Percentiles rank a stretch among this genome's conserved stretches.
phyloP scores from a whole-genome alignment of 2,113 vertebrate genomes.

The Oreochromis tanganicae region DNA sequence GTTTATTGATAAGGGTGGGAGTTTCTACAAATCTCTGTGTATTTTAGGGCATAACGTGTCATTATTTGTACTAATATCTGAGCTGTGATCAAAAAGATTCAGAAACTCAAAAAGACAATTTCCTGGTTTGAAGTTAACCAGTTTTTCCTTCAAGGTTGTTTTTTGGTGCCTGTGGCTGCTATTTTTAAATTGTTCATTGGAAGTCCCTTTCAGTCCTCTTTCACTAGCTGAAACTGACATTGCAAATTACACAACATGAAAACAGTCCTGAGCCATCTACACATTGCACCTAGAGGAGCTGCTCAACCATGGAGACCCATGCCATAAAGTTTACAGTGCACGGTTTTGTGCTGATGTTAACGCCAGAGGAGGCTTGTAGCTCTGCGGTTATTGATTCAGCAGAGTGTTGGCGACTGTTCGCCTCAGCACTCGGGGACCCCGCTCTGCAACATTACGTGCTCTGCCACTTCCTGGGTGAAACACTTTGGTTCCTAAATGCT shows the following conservation, averaged over 20 bases:
- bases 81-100: not conserved
- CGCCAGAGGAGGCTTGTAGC: not conserved
- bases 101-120: not conserved
- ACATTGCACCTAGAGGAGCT: not conserved
- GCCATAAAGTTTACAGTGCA: not conserved
- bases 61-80: not conserved
- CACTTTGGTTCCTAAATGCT: not conserved
- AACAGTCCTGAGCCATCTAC: fast-evolving
- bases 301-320: not conserved
- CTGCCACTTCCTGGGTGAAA: not conserved
- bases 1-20: not conserved
- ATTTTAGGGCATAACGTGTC: fast-evolving
- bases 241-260: not conserved
- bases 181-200: not conserved
- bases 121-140: not conserved
- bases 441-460: not conserved
- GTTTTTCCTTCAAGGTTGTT: not conserved
- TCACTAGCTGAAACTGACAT: not conserved
- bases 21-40: fast-evolving
- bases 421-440: not conserved
- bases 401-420: not conserved
- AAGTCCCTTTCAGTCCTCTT: not conserved
- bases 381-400: not conserved
- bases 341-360: not conserved
- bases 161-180: not conserved